These are phyloP conservation scores for Polyodon spathula DNA, from an alignment of 2,113 vertebrate species.

Conservation along the genomic window DNA sequence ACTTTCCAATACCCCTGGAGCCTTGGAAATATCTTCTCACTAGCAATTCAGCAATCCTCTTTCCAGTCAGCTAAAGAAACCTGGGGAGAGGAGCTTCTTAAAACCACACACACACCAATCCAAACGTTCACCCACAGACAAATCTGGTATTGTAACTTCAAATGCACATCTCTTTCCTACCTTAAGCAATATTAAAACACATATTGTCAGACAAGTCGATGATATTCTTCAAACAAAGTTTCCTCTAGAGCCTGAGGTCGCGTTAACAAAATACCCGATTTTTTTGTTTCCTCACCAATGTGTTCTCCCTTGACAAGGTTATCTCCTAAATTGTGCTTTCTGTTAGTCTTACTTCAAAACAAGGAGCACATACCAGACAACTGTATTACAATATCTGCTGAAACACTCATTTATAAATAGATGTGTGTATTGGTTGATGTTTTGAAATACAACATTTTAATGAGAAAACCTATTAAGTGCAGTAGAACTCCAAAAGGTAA, in stretches of 20 bases:
- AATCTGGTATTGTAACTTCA: background rate
- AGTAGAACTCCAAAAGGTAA: no score
- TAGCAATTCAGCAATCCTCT: background rate
- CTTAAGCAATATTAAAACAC: background rate
- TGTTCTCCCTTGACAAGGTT: constrained; percentile 3
- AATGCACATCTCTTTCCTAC: background rate
- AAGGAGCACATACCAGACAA: constrained; percentile 16
- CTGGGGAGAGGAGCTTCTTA: background rate
- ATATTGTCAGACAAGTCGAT: background rate
- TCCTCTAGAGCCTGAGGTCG: background rate
- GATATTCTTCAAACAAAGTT: constrained; percentile 1
- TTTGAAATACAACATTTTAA: no score
- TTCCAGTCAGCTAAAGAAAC: background rate
- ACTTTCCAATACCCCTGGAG: background rate
- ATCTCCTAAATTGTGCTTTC: constrained; percentile 12
- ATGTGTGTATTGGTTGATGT: no score
- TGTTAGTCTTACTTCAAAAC: constrained; percentile 29
- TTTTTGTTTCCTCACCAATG: background rate
- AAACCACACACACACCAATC: background rate
- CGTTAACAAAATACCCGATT: constrained; percentile 10
- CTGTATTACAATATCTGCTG: constrained; percentile 12
- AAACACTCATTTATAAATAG: no score
- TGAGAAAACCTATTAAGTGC: no score
- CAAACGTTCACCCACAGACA: background rate
- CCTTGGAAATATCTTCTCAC: background rate